Percentiles rank a stretch among this genome's conserved stretches.
Conservation (phyloP, 2,888 invertebrate species). For the Eupsilia transversa region DNA sequence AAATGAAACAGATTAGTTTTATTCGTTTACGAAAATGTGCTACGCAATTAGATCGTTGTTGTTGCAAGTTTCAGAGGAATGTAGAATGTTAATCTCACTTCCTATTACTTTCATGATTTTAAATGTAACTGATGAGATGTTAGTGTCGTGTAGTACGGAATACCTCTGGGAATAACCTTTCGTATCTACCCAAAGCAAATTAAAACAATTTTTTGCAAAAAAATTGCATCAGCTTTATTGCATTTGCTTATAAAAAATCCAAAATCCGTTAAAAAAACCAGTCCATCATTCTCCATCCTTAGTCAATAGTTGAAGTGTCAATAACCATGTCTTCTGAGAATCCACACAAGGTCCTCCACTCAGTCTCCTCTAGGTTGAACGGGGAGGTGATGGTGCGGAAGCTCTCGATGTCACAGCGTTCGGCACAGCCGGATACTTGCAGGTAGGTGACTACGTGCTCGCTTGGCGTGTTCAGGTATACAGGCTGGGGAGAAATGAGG, state of each 20-base stretch:
- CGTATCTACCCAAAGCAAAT: background rate
- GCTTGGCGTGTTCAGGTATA: slow-evolving; percentile 70
- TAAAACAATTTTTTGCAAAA: background rate
- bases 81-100: too few relatives aligned
- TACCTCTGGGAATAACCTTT: background rate
- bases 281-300: background rate
- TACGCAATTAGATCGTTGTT: too few relatives aligned
- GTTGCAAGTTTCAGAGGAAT: too few relatives aligned
- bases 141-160: too few relatives aligned
- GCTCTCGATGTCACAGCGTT: slow-evolving; percentile 67
- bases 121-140: too few relatives aligned
- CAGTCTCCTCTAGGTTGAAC: slow-evolving; percentile 53
- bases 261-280: background rate
- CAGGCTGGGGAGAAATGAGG: slow-evolving; percentile 66
- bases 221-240: slow-evolving; percentile 14
- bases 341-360: slow-evolving; percentile 70
- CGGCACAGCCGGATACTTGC: slow-evolving; percentile 68
- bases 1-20: too few relatives aligned
- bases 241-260: background rate
- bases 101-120: too few relatives aligned
- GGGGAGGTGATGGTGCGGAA: slow-evolving; percentile 67
- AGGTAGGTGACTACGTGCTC: slow-evolving; percentile 63
- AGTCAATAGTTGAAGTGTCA: slow-evolving; percentile 68
- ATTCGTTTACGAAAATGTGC: too few relatives aligned
- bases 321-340: slow-evolving; percentile 62